Conservation (phyloP, 2,797 vertebrate species). For the Paguma larvata region DNA sequence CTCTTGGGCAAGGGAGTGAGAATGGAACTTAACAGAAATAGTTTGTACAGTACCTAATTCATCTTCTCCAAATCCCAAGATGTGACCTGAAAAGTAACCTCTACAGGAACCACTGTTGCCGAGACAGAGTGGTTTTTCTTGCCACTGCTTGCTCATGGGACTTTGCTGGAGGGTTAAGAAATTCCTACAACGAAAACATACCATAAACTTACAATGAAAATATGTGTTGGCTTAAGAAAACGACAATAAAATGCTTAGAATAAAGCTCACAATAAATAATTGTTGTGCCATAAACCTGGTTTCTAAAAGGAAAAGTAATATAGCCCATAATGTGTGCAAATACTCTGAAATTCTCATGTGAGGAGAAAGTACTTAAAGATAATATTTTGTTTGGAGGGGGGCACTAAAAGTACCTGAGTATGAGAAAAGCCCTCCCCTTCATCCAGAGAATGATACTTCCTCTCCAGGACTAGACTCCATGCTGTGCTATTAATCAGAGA, state of each 20-base stretch:
- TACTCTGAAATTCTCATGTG: background rate
- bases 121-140: constrained; percentile 97
- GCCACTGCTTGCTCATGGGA: constrained; percentile 93
- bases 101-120: constrained; percentile 94
- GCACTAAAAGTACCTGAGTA: constrained; percentile 2
- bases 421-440: constrained; percentile 59
- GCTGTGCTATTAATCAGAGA: constrained; percentile 35
- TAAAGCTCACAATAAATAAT: constrained; percentile 1
- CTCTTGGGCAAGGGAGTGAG: background rate
- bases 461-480: constrained; percentile 1
- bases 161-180: constrained; percentile 97
- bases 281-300: background rate
- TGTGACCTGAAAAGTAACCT: constrained; percentile 94
- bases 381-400: background rate
- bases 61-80: constrained; percentile 98
- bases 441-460: constrained; percentile 46
- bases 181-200: constrained; percentile 92
- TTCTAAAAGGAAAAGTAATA: constrained; percentile 29
- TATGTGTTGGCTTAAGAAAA: constrained; percentile 35
- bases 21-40: background rate
- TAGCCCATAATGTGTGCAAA: background rate
- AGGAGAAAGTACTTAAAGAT: background rate
- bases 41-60: constrained; percentile 93
- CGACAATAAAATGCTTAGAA: constrained; percentile 3
- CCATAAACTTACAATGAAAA: constrained; percentile 72